A percentile compares a stretch with the other conserved stretches of the same genome.
Conservation (phyloP, 1,140 invertebrate species). For the Chironomus striatipennis region DNA sequence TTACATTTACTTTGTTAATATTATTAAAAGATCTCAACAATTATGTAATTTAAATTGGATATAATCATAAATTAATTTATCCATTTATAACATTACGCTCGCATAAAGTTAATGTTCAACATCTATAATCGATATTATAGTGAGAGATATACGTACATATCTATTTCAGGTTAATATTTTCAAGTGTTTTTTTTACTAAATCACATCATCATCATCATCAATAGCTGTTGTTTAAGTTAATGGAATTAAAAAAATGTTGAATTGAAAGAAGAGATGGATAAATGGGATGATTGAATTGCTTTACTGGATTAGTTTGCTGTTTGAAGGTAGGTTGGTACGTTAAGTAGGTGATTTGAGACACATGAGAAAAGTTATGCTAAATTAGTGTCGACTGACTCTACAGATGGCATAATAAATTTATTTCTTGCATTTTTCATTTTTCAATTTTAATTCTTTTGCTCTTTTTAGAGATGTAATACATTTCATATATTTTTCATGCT, state of each 20-base stretch:
- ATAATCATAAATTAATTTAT: constrained; percentile 10
- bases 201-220: neutral
- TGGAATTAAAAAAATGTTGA: no score
- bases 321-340: neutral
- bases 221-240: no score
- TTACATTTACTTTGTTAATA: no score
- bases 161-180: neutral
- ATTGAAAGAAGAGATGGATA: no score
- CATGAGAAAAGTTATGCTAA: neutral
- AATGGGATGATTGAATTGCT: no score
- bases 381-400: neutral
- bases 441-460: neutral
- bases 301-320: no score
- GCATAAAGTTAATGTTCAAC: neutral
- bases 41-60: neutral
- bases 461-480: neutral
- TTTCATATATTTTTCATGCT: no score
- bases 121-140: neutral
- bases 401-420: neutral
- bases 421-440: neutral
- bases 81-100: neutral
- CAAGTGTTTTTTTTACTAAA: neutral
- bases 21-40: neutral
- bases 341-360: neutral
- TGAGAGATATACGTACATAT: neutral